Evolutionary conservation across 2,888 invertebrate species (phyloP).

Genomic region (Drosophila maculinotata): DNA sequence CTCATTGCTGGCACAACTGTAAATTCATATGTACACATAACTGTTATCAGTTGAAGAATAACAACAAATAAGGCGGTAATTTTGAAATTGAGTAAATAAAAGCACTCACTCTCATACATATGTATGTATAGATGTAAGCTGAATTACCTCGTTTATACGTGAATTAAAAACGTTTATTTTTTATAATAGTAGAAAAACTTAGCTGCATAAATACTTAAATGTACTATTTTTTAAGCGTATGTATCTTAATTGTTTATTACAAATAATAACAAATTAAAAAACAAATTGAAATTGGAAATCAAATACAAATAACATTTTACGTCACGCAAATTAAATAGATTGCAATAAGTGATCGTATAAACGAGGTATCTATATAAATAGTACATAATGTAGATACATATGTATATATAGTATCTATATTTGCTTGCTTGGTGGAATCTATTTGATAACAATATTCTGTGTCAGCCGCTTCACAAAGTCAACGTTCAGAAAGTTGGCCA

Average conservation of each 20-base stretch:
- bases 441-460: constrained; percentile 84
- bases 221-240: constrained; percentile 4
- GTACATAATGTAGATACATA: constrained; percentile 4
- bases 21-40: constrained; percentile 17
- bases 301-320: constrained; percentile 11
- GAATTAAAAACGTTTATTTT: no score
- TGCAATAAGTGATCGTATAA: constrained; percentile 30
- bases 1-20: constrained; percentile 17
- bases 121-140: not conserved
- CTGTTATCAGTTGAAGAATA: constrained; percentile 40
- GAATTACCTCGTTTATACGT: constrained; percentile 23
- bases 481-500: constrained; percentile 86
- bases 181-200: not conserved
- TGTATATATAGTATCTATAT: constrained; percentile 1
- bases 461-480: constrained; percentile 84
- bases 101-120: constrained; percentile 1
- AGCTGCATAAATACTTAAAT: not conserved
- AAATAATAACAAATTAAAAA: constrained; percentile 8
- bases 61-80: constrained; percentile 6
- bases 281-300: not conserved
- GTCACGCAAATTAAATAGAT: constrained; percentile 9
- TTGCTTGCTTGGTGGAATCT: constrained; percentile 22
- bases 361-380: constrained; percentile 23
- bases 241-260: not conserved
- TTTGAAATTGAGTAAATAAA: constrained; percentile 37